A percentile compares a stretch with the other conserved stretches of the same genome.
Evolutionary conservation across 2,888 invertebrate genomes (phyloP).

Genomic region (Lasioglossum figueresi): DNA sequence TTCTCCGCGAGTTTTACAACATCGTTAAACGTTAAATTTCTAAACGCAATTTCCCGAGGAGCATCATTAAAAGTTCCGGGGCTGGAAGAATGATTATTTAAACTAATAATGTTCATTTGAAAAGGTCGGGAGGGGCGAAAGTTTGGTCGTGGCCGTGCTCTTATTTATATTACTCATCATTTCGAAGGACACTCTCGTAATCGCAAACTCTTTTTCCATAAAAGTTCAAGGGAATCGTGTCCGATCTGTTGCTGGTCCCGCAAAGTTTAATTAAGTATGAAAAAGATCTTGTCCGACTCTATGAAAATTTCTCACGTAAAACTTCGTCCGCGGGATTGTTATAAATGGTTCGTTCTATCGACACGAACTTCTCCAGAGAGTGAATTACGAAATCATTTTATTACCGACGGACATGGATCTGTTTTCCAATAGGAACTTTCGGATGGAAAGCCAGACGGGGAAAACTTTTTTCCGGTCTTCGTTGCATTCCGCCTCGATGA

Average conservation of each 20-base stretch:
- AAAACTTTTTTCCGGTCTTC: not conserved
- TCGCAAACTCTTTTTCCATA: not conserved
- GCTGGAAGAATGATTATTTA: not conserved
- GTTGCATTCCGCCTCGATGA: not conserved
- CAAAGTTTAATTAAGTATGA: slow-evolving; percentile 24
- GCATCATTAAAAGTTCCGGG: not conserved
- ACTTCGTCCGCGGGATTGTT: not conserved
- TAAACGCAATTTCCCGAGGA: not conserved
- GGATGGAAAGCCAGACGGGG: not conserved
- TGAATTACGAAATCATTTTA: not conserved
- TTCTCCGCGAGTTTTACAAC: not conserved
- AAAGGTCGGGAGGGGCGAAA: not conserved
- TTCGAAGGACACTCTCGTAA: not conserved
- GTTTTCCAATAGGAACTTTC: not conserved
- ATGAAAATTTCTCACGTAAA: not conserved
- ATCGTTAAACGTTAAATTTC: not conserved
- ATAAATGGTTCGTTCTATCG: not conserved
- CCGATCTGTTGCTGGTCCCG: not conserved
- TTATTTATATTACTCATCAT: slow-evolving; percentile 1
- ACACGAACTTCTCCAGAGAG: not conserved
- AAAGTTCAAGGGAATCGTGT: not conserved
- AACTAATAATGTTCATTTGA: not conserved
- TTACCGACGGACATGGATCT: not conserved
- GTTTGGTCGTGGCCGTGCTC: not conserved
- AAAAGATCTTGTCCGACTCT: not conserved